phyloP scores from a whole-genome alignment of 1,140 invertebrate species.

The Bactericera cockerelli region DNA sequence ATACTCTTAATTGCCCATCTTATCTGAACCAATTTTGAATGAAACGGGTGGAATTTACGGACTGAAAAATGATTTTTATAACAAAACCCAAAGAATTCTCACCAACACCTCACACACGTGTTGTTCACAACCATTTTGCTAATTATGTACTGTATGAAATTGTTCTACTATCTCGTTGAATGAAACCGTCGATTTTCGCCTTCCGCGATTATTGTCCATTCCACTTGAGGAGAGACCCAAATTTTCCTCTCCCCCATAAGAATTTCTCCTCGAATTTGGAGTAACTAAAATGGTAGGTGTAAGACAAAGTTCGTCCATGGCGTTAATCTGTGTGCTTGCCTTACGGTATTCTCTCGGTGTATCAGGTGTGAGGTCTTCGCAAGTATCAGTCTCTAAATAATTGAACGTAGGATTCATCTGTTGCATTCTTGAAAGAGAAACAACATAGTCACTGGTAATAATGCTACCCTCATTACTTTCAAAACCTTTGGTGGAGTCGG shows the following conservation, averaged over 20 bases:
- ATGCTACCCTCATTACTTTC: not conserved
- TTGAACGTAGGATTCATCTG: not conserved
- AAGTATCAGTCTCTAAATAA: not conserved
- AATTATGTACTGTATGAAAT: not conserved
- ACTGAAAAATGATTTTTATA: no score
- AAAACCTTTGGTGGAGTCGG: not conserved
- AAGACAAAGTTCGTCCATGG: not conserved
- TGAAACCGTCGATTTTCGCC: slow-evolving; percentile 1
- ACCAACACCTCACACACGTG: no score
- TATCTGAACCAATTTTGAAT: no score
- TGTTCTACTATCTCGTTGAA: slow-evolving; percentile 3
- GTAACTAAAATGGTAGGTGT: not conserved
- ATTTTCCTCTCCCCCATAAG: not conserved
- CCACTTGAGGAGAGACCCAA: not conserved
- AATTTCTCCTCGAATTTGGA: not conserved
- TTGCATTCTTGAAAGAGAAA: not conserved
- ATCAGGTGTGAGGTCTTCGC: not conserved
- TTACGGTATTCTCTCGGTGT: not conserved
- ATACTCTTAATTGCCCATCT: no score
- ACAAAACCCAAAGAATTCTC: no score
- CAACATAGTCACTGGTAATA: not conserved
- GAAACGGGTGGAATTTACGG: no score
- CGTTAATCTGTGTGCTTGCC: not conserved
- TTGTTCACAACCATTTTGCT: no score
- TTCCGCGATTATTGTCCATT: not conserved